These are phyloP conservation scores for Capitulum mitella DNA, from an alignment of 2,888 invertebrate species.

Conservation along the genomic window DNA sequence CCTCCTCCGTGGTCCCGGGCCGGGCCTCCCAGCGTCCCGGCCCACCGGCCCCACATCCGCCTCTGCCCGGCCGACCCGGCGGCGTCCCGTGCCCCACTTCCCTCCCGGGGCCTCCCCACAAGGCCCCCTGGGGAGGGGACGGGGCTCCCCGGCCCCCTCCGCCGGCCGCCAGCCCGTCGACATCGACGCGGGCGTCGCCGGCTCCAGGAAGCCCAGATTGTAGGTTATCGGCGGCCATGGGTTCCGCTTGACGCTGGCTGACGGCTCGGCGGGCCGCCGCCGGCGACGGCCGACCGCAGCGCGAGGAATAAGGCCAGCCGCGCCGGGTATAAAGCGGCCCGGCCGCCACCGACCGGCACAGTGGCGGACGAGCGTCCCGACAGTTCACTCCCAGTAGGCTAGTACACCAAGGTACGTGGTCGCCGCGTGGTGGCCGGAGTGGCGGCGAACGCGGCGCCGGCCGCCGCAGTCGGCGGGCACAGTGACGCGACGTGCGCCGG, in stretches of 20 bases:
- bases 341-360: background rate
- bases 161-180: background rate
- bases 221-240: constrained; percentile 1
- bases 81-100: too few relatives aligned
- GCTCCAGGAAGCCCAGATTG: constrained; percentile 1
- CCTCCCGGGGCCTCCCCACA: too few relatives aligned
- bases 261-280: background rate
- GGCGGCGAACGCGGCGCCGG: background rate
- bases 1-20: too few relatives aligned
- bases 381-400: background rate
- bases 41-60: too few relatives aligned
- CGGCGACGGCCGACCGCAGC: background rate
- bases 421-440: background rate
- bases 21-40: too few relatives aligned
- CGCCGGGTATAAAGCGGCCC: background rate
- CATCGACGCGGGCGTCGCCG: background rate
- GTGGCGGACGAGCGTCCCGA: background rate
- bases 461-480: background rate
- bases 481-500: too few relatives aligned
- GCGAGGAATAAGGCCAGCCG: background rate
- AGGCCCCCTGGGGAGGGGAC: too few relatives aligned
- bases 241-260: background rate
- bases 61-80: too few relatives aligned
- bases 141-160: too few relatives aligned
- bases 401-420: constrained; percentile 11